Base-by-base conservation (phyloP, 1,140 invertebrate species). In the Cyclargus thomasi region DNA sequence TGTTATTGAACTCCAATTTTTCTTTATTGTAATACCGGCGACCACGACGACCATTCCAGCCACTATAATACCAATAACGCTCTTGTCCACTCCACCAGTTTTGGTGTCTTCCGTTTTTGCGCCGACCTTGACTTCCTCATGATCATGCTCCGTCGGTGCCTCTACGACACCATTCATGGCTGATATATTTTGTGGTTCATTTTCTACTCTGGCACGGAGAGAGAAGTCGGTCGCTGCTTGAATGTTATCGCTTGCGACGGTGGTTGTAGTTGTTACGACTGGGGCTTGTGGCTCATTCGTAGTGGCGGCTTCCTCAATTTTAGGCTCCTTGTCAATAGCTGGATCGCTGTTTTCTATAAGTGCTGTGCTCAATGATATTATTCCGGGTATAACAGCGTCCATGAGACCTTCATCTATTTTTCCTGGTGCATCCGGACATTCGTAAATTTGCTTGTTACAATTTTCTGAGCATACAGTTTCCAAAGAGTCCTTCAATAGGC, bases 1-100 rank as follows among this genome's bases (percentile, higher is more conserved):
- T 70, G 75, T 87, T 62, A 91, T 90, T 53, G 85, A 89, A 81
- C 79, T 85, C 90, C 90, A 91, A 73, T 91, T 92, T 82, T 92
- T 92, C 80, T 93, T 92, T 67, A 92, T 91, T 53, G 81, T 82
- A 57, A 91, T 88, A 17, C 83, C 89, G 14, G 85, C 90, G 6
- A 90, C 81, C 16, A 89, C 85, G 20, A 90, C 75, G 18, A 91
- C 77, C 75, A 92, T 84, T 18, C 88, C 88, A 4, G 86, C 87
- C 14, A 92, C 85, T 4, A 92, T 83, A 4, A 92, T 81, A 16
- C 86, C 88, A 70, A 90, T 85, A 0, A 88, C 70, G 70, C 81
- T 87, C 76, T 84, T 86, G 63, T 86, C 83, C 10, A 90, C 83
- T 14, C 85, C 88, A 47, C 88, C 76, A 8, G 72, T 69, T 70